Percentiles rank a stretch among this genome's conserved stretches.
Evolutionary conservation across 2,797 vertebrate species (phyloP).

Genomic region (Pelobates cultripes): DNA sequence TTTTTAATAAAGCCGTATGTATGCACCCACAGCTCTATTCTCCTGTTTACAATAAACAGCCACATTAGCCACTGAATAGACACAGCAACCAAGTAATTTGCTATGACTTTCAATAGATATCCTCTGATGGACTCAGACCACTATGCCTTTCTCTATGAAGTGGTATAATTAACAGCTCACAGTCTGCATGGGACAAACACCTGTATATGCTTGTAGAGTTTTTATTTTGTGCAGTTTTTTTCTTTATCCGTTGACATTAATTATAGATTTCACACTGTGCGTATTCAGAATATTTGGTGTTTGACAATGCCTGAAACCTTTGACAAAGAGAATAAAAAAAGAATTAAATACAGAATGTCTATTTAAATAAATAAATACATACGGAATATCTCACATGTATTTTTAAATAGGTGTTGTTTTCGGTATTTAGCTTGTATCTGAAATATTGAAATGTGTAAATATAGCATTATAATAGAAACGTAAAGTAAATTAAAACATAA

Average conservation of each 20-base stretch:
- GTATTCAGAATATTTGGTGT: not conserved
- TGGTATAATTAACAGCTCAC: not conserved
- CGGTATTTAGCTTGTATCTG: not conserved
- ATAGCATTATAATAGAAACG: too few species aligned
- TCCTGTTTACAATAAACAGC: not conserved
- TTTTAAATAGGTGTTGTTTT: not conserved
- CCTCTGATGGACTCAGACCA: not conserved
- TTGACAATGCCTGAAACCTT: not conserved
- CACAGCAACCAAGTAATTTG: not conserved
- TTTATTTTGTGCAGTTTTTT: not conserved
- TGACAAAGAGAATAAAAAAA: not conserved
- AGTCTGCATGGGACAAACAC: not conserved
- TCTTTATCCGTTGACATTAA: not conserved
- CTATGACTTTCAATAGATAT: not conserved
- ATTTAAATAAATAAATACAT: not conserved
- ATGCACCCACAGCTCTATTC: too few species aligned
- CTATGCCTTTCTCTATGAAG: not conserved
- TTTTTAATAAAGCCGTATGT: not conserved
- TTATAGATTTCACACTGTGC: not conserved
- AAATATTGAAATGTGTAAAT: too few species aligned
- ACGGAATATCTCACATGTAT: not conserved
- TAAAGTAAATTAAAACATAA: too few species aligned
- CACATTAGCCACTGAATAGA: not conserved
- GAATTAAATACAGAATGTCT: too few species aligned
- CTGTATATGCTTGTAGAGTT: not conserved